Base-by-base conservation (phyloP, 2,888 invertebrate species). In the Nemotelus nigrinus region DNA sequence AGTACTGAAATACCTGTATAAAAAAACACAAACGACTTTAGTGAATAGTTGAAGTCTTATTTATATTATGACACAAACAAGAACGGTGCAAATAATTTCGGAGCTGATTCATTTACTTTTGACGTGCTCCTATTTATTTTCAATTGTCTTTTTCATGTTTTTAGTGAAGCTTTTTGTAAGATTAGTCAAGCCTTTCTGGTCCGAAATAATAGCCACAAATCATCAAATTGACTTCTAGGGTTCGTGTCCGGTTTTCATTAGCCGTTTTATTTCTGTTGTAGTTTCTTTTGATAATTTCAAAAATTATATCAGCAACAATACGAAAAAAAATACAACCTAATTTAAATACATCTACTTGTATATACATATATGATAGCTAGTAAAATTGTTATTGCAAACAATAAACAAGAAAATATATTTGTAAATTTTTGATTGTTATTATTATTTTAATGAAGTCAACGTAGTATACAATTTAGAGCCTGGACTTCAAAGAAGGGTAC, bases 11-110 rank as follows among this genome's bases (percentile, higher is more conserved):
- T 7, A 25, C 25, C 55, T 45, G n/a, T 58, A 10, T 45, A 47
- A 45, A n/a, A 39, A 65, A 5, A 44, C n/a, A 3, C 25, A n/a
- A 53, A 43, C 4, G 43, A 70, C 50, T 68, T 68, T 50, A 68
- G 68, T 2, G 8, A 39, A 3, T 70, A 70, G 70, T 43, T n/a
- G 43, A 55, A 3, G 6, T n/a, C 39, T 55, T 55, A 70, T 70
- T 70, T 70, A 53, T 70, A 70, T 41, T 25, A 8, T 53, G 70
- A 41, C 25, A 55, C 53, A 70, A 63, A 7, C 45, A 70, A 44
- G 53, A 6, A 43, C 43, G 10, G 70, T 70, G 70, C 70, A 70
- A 55, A 70, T 3, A 43, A 53, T 41, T 53, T 70, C 7, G 43
- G 8, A 3, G 25, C 4, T 63, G 25, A 43, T 41, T 5, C 5